A percentile compares a stretch with the other conserved stretches of the same genome.
These are phyloP conservation scores for Drosophila lacertosa DNA, from an alignment of 1,140 invertebrate species.

Conservation along the genomic window DNA sequence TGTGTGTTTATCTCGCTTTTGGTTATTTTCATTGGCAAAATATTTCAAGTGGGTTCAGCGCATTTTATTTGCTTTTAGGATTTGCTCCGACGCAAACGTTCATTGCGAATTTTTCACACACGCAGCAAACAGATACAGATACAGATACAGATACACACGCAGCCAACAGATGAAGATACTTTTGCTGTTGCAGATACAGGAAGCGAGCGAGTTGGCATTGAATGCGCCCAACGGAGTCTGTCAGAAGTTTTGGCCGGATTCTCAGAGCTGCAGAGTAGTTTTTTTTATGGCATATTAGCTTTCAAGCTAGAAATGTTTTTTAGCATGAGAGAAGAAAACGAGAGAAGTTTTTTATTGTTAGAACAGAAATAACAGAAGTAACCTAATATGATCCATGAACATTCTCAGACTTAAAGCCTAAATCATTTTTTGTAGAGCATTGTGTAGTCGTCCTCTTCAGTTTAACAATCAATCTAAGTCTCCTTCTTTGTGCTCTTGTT, in stretches of 20 bases:
- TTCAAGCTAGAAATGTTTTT: not conserved
- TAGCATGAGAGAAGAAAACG: too few species aligned
- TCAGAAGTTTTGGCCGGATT: constrained; percentile 42
- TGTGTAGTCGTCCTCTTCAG: not conserved
- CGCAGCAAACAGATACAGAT: constrained; percentile 25
- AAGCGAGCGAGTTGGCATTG: constrained; percentile 38
- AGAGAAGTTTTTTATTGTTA: too few species aligned
- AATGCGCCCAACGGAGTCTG: constrained; percentile 30
- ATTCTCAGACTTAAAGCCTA: too few species aligned
- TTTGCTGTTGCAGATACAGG: constrained; percentile 33
- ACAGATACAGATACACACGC: constrained; percentile 36
- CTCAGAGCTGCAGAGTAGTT: constrained; percentile 23
- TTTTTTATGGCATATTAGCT: not conserved
- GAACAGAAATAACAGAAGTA: too few species aligned
- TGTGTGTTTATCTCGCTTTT: constrained; percentile 46
- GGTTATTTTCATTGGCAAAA: constrained; percentile 73
- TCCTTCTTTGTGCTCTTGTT: constrained; percentile 17
- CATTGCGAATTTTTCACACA: constrained; percentile 67
- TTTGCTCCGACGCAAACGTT: constrained; percentile 44
- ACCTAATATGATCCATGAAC: too few species aligned
- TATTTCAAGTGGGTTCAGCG: constrained; percentile 72
- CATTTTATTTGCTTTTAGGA: constrained; percentile 73
- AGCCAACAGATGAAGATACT: constrained; percentile 27
- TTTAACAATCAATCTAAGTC: constrained; percentile 25
- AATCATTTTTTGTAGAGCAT: constrained; percentile 15